Base-by-base conservation (phyloP, 2,113 vertebrate genomes). In the Toxotes chatareus region DNA sequence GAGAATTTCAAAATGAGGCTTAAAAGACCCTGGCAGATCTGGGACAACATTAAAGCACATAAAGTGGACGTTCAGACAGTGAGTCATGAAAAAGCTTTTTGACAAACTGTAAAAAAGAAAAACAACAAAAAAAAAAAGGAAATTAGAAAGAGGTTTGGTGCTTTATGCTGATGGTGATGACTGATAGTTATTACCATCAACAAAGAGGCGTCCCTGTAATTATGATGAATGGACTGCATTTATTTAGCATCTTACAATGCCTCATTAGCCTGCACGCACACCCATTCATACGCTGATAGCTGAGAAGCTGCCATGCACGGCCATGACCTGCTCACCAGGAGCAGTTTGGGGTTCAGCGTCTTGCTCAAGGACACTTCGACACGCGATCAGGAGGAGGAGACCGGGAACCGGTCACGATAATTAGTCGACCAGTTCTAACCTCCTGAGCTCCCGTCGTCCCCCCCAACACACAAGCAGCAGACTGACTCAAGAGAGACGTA, bases 281-380 rank as follows among this genome's bases (percentile, higher is more conserved):
- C 9, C 0, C 44, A 67, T 36, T 47, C 77, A 55, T 5, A 62
- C 9, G 53, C 4, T 0, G 31, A 75, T 21, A 61, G 57, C 38
- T 40, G 68, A 40, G 49, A 80, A 79, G 84, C 86, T 82, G 78
- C 83, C 80, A 80, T 82, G 88, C 84, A 80, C 68, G 73, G 61
- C 73, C 23, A 42, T 51, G 49, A 64, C 55, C 27, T 72, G 79
- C 89, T 90, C 72, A 53, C 64, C 10, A 0, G 66, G 59, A 82
- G 80, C 72, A 56, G 84, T 57, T 70, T 17, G 53, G 72, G 60
- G n/a, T 66, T 66, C 36, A 0, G 36, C 7, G 57, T 78, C 78
- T 79, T 36, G 49, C 67, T 88, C 63, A 57, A 81, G 75, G 76
- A 78, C 79, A 84, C 73, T 77, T 83, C 46, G 40, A 80, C 82